Conservation (phyloP, 2,888 invertebrate species). For the Tenodera sinensis region DNA sequence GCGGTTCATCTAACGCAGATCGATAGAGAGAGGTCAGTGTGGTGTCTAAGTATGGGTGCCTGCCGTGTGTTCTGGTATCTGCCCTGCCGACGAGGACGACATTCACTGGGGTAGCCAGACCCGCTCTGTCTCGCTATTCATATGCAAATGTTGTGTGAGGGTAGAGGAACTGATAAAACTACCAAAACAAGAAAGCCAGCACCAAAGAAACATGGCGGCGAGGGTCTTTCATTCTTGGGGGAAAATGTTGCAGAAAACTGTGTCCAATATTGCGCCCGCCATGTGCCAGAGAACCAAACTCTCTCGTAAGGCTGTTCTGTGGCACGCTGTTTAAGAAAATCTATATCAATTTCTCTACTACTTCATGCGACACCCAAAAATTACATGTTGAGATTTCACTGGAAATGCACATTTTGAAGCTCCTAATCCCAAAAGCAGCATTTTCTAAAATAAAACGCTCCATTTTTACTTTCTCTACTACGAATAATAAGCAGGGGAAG, state of each 20-base stretch:
- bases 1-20: neutral
- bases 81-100: neutral
- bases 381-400: no score
- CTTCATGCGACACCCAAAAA: no score
- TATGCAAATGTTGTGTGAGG: slow-evolving; percentile 15
- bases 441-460: no score
- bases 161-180: slow-evolving; percentile 1
- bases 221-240: neutral
- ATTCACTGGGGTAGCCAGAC: neutral
- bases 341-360: no score
- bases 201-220: neutral
- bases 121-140: neutral
- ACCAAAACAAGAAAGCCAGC: neutral
- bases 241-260: neutral
- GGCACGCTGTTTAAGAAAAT: no score
- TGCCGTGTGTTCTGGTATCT: neutral
- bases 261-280: no score
- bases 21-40: neutral
- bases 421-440: no score
- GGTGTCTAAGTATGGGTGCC: neutral
- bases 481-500: no score
- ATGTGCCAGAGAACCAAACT: no score
- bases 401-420: no score
- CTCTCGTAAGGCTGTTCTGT: no score
- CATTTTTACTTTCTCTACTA: no score